These are phyloP conservation scores for Orchesella cincta DNA, from an alignment of 1,140 invertebrate genomes.

Conservation along the genomic window DNA sequence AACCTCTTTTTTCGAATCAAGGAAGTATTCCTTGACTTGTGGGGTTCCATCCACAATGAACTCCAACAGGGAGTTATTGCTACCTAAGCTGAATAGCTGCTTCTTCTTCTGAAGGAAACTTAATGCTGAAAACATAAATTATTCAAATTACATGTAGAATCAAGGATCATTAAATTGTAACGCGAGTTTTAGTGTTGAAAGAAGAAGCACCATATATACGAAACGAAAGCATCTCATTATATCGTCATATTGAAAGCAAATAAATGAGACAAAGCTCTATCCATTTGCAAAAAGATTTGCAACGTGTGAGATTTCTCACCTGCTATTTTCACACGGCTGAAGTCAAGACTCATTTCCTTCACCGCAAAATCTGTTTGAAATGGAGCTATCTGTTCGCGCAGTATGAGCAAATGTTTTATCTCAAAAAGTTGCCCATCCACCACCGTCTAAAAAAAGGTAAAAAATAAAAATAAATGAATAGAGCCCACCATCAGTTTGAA, in stretches of 20 bases:
- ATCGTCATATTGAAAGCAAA: neutral
- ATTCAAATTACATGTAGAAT: constrained; percentile 10
- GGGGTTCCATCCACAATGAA: constrained; percentile 89
- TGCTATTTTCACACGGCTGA: constrained; percentile 81
- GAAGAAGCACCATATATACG: too few species aligned
- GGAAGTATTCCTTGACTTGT: constrained; percentile 83
- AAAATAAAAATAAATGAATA: neutral
- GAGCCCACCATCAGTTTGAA: constrained; percentile 1
- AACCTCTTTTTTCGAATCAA: constrained; percentile 93
- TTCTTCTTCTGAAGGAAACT: constrained; percentile 81
- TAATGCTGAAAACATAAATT: constrained; percentile 64
- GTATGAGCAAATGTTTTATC: constrained; percentile 95
- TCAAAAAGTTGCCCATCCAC: constrained; percentile 95
- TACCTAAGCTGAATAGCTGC: constrained; percentile 81
- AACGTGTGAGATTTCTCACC: constrained; percentile 53
- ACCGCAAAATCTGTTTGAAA: constrained; percentile 96
- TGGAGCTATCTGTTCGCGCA: constrained; percentile 96
- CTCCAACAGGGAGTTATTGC: constrained; percentile 88
- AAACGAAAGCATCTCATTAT: too few species aligned
- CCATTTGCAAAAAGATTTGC: neutral
- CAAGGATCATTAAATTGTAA: too few species aligned
- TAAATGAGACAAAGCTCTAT: neutral
- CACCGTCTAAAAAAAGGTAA: constrained; percentile 60
- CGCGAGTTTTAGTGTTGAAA: too few species aligned
- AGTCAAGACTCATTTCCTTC: constrained; percentile 88